Base-by-base conservation (phyloP, 2,797 vertebrate genomes). In the Notoglanidium macrostoma region DNA sequence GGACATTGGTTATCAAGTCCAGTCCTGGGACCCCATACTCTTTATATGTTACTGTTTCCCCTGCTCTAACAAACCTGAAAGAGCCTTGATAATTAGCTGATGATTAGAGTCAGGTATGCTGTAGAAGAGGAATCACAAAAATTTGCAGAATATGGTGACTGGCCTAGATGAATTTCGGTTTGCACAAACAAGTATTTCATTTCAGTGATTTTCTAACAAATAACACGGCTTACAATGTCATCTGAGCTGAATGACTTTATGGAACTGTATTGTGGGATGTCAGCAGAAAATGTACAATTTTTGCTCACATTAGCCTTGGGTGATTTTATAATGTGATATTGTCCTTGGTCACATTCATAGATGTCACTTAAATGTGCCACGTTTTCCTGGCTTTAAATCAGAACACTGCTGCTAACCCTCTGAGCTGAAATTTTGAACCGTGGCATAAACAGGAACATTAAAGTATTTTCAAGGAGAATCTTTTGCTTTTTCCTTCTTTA, bases 341-440 rank as follows among this genome's bases (percentile, higher is more conserved):
- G 88, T 83, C 79, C 87, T 76, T 80, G 84, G 57, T 85, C 73
- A 80, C 85, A 88, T 90, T 88, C 88, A 86, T 86, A 84, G 85
- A 88, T 86, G 87, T 84, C 87, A 89, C 54, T 79, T 35, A 87
- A 84, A 87, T 74, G 44, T 76, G 85, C 68, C 54, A 68, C 72
- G 79, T 77, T 87, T 79, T 19, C 57, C 26, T 44, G 1, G 78
- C 57, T 85, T 26, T 46, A 55, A 68, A 89, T 86, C 59, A 76
- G 76, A 87, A 63, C 7, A 85, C 88, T 59, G 77, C 32, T 26
- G 29, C 77, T 40, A 59, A 79, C 59, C 55, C 55, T 44, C 35
- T 80, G 21, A 80, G 21, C 17, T 26, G 29, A 79, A 57, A 23
- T 68, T 82, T 88, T 87, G 49, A 84, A 2, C 19, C 1, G 2